Conservation (phyloP, 2,113 vertebrate species). For the Cyprinus carpio region DNA sequence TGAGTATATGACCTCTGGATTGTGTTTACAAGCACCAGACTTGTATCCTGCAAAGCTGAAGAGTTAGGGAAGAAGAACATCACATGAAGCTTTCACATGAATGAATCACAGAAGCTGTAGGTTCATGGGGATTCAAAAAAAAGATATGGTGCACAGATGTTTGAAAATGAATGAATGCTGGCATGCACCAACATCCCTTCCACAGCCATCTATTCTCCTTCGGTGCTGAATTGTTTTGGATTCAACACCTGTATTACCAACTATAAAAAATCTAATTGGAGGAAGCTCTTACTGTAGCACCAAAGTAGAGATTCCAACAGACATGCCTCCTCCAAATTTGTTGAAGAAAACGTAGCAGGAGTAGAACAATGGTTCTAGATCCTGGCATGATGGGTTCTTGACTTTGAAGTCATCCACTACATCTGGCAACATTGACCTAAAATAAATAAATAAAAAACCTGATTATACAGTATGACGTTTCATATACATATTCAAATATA, state of each 20-base stretch:
- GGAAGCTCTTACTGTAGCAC: conserved; percentile 67
- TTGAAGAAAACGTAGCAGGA: conserved; percentile 74
- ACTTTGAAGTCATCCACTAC: conserved; percentile 61
- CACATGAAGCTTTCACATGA: no score
- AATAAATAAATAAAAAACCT: not conserved
- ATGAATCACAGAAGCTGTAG: not conserved
- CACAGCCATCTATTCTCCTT: no score
- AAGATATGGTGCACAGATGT: no score
- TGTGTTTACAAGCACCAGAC: conserved; percentile 57
- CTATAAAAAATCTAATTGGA: not conserved
- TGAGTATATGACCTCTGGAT: conserved; percentile 52
- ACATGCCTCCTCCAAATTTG: conserved; percentile 72
- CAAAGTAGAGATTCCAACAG: conserved; percentile 66
- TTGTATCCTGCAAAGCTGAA: conserved; percentile 71
- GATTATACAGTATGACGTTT: no score
- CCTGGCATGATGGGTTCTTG: conserved; percentile 64
- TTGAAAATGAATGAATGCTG: no score
- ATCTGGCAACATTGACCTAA: conserved; percentile 73
- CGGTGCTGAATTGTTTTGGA: no score
- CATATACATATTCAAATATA: no score
- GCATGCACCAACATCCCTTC: no score
- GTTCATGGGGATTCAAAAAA: not conserved
- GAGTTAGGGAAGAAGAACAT: not conserved
- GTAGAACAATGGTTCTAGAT: conserved; percentile 73
- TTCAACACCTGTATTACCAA: no score